Conservation (phyloP, 1,140 invertebrate species). For the Paralvinella palmiformis region DNA sequence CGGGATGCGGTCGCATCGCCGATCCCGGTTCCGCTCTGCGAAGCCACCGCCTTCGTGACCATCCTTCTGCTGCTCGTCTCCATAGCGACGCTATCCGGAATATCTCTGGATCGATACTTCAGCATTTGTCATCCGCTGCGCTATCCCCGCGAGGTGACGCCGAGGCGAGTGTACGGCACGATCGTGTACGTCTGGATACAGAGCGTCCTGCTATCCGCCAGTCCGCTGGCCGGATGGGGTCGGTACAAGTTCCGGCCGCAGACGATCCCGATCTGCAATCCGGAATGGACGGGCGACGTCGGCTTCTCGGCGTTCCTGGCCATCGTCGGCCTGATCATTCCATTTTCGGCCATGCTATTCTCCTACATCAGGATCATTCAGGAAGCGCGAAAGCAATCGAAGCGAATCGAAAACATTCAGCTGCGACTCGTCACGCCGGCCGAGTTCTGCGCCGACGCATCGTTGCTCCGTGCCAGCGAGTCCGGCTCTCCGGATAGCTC, state of each 20-base stretch:
- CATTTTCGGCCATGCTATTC: conserved; percentile 22
- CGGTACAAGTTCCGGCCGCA: conserved; percentile 23
- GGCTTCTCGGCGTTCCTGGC: conserved; percentile 19
- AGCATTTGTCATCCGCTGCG: conserved; percentile 65
- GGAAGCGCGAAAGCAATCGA: conserved; percentile 20
- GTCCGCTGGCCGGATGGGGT: conserved; percentile 23
- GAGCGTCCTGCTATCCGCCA: conserved; percentile 17
- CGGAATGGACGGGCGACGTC: conserved; percentile 15
- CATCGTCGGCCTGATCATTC: conserved; percentile 17
- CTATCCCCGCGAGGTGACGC: conserved; percentile 21
- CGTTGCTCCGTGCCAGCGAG: not conserved
- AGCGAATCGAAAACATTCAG: conserved; percentile 19
- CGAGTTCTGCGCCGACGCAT: not conserved
- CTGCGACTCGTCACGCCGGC: not conserved
- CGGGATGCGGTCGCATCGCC: conserved; percentile 1
- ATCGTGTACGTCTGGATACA: conserved; percentile 21
- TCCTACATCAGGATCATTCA: conserved; percentile 22
- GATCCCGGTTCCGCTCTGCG: conserved; percentile 16
- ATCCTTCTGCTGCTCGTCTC: conserved; percentile 23
- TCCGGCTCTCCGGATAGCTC: not conserved
- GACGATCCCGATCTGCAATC: conserved; percentile 25
- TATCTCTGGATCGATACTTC: conserved; percentile 68
- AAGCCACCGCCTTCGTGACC: conserved; percentile 21
- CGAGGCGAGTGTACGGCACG: not conserved
- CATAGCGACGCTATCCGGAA: conserved; percentile 58